Conservation (phyloP, 2,113 vertebrate genomes). For the Semnopithecus entellus region DNA sequence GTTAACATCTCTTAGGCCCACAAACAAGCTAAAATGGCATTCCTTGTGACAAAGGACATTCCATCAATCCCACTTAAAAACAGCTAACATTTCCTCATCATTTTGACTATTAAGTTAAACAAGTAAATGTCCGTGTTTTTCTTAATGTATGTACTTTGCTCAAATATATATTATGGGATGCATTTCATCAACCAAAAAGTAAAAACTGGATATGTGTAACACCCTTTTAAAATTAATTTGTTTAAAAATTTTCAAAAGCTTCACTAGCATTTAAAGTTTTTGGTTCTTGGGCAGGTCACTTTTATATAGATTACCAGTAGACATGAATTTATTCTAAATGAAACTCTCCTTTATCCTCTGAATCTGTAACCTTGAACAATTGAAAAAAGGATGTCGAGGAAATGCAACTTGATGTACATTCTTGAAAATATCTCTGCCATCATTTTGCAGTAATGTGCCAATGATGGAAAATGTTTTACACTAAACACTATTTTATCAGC, state of each 20-base stretch:
- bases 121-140: slow-evolving; percentile 35
- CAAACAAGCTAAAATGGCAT: slow-evolving; percentile 26
- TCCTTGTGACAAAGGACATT: slow-evolving; percentile 48
- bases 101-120: slow-evolving; percentile 8
- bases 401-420: slow-evolving; percentile 35
- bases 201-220: slow-evolving; percentile 12
- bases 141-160: slow-evolving; percentile 4
- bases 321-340: slow-evolving; percentile 41
- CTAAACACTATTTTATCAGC: slow-evolving; percentile 27
- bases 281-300: slow-evolving; percentile 65
- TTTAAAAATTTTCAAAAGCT: slow-evolving; percentile 46
- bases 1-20: not conserved
- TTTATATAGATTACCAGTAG: slow-evolving; percentile 22
- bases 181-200: slow-evolving; percentile 9
- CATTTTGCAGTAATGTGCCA: slow-evolving; percentile 36
- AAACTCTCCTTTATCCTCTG: not conserved
- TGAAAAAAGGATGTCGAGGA: slow-evolving; percentile 47
- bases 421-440: slow-evolving; percentile 31
- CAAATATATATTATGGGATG: slow-evolving; percentile 6
- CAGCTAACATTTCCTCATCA: not conserved
- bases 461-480: slow-evolving; percentile 41
- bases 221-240: slow-evolving; percentile 33
- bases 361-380: slow-evolving; percentile 30
- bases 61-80: slow-evolving; percentile 17
- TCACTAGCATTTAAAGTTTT: slow-evolving; percentile 58